Conservation (phyloP, 2,113 vertebrate species). For the Phylloscopus whistleri region DNA sequence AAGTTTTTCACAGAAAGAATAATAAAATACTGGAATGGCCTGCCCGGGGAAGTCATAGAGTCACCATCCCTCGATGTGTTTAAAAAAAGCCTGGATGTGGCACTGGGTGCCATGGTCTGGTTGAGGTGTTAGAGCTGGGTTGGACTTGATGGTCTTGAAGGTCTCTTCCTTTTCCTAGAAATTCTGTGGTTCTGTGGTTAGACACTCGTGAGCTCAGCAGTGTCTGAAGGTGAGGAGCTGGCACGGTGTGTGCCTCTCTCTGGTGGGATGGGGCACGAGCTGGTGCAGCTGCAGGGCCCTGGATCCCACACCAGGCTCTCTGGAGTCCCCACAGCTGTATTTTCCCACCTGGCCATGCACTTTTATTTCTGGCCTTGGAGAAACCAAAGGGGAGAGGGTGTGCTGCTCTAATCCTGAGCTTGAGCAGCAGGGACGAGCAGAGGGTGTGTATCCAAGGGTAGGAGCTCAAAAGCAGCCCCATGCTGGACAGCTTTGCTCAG, state of each 20-base stretch:
- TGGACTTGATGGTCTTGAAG: no score
- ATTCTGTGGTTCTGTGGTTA: no score
- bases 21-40: no score
- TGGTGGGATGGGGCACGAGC: background rate
- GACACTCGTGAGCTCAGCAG: rapidly evolving
- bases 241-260: background rate
- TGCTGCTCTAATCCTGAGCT: background rate
- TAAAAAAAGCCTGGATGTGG: no score
- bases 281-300: background rate
- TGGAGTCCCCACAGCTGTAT: rapidly evolving
- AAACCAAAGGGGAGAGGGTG: background rate
- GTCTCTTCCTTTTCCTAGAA: no score
- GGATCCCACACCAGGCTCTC: rapidly evolving
- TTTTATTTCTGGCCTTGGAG: background rate
- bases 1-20: no score
- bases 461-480: background rate
- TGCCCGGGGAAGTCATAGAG: no score
- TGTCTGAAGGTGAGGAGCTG: background rate
- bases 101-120: no score
- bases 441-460: rapidly evolving
- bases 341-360: rapidly evolving
- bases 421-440: background rate
- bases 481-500: background rate
- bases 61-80: no score
- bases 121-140: no score